Evolutionary conservation across 2,113 vertebrate species (phyloP), one percentile per base, ranked within the genome.

Genomic region (Eclectus roratus): DNA sequence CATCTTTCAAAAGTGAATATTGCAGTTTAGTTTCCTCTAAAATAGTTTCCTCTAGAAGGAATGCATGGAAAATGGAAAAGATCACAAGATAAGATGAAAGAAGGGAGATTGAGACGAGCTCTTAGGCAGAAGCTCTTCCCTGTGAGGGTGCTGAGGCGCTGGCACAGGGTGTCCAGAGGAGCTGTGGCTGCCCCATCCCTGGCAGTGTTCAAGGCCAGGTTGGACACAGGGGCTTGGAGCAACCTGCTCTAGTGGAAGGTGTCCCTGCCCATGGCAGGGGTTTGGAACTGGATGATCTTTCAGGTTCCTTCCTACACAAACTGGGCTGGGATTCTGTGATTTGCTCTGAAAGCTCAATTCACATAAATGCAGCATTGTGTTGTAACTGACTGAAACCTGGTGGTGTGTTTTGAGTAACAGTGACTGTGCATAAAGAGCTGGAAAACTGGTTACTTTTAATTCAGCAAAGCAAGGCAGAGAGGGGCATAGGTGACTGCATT

Each of bases 51-150:
- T 13, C 35, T 46, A 31, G 64, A 84, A 82, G 41, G 24, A 35
- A 47, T 0, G 0, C 7, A 33, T 0, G 3, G 24, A 44, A 89
- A 85, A 64, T 1, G 6, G 28, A 60, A 24, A 68, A 19, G 18
- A 53, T 46, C 2, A 7, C 2, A 10, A 68, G 35, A 21, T 56
- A 56, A 33, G 8, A 56, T 21, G 55, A n/a, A 56, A 56, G 33
- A 56, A 13, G 9, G 55, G 55, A 23, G 31, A n/a, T 14, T n/a
- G 6, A 56, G 33, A 56, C 23, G 3, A n/a, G 33, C 9, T 6
- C 9, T n/a, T n/a, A 13, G 20, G 20, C 33, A 56, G 53, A 56
- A 33, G 55, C 20, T 56, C 55, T 56, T 56, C 55, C 55, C 20
- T n/a, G 19, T 2, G 55, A 56, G 33, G 33, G 13, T 56, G 55